Conservation (phyloP, 2,888 invertebrate species). For the Drosophila maculinotata region DNA sequence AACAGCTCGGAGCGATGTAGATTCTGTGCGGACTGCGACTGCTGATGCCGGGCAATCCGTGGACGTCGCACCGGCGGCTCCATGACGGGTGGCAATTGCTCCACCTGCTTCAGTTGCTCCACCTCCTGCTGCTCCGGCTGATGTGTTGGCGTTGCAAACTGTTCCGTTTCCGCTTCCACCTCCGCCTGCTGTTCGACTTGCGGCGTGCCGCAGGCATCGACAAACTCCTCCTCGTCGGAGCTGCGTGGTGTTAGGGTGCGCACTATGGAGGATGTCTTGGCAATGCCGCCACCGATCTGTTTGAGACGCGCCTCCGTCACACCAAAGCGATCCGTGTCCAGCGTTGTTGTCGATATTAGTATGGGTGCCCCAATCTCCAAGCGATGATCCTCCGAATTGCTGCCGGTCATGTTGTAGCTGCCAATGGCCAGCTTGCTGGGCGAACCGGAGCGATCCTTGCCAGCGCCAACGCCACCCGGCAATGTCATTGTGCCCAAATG, state of each 20-base stretch:
- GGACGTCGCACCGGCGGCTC: constrained; percentile 42
- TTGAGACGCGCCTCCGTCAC: constrained; percentile 79
- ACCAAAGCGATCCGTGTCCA: constrained; percentile 83
- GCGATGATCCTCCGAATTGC: constrained; percentile 83
- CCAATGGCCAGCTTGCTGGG: constrained; percentile 81
- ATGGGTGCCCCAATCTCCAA: constrained; percentile 84
- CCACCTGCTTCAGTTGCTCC: not conserved
- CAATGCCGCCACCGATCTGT: constrained; percentile 81
- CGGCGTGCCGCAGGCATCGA: constrained; percentile 82
- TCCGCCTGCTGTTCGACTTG: constrained; percentile 35
- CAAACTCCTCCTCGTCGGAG: constrained; percentile 83
- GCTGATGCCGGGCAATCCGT: constrained; percentile 55
- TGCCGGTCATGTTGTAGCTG: constrained; percentile 85
- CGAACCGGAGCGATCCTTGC: constrained; percentile 58
- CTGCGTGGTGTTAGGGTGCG: constrained; percentile 75
- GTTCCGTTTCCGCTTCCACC: constrained; percentile 26
- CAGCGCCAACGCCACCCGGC: constrained; percentile 41
- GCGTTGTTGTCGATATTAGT: constrained; percentile 84
- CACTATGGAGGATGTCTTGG: constrained; percentile 58
- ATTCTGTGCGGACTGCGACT: constrained; percentile 83
- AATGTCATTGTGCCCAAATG: constrained; percentile 76
- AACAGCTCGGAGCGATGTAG: constrained; percentile 83
- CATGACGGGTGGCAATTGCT: not conserved
- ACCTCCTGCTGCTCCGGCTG: constrained; percentile 25
- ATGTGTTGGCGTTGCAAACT: constrained; percentile 45